Conservation (phyloP, 2,888 invertebrate genomes). For the Dryobotodes eremita region DNA sequence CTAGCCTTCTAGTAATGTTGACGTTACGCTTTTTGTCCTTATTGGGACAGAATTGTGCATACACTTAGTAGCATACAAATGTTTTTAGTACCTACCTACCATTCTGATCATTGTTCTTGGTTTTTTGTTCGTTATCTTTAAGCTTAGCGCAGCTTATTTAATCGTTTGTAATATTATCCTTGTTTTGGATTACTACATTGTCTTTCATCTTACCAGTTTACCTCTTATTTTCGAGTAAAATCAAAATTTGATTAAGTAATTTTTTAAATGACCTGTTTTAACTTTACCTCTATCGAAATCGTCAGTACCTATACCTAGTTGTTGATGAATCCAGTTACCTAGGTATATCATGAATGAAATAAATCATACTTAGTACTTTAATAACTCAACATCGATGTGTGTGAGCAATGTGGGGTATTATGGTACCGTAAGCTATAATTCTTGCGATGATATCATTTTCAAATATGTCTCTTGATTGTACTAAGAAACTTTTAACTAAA, state of each 20-base stretch:
- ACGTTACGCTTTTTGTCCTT: conserved; percentile 52
- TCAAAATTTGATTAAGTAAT: rapidly evolving
- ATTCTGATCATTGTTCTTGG: not conserved
- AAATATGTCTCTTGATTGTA: conserved; percentile 20
- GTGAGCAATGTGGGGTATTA: conserved; percentile 31
- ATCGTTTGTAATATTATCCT: not conserved
- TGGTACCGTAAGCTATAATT: conserved; percentile 46
- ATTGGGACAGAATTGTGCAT: conserved; percentile 35
- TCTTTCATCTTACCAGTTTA: not conserved
- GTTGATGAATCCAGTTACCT: conserved; percentile 7
- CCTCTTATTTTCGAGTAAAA: not conserved
- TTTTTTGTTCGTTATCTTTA: not conserved
- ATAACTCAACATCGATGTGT: conserved; percentile 34
- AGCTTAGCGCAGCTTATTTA: not conserved
- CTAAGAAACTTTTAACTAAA: conserved; percentile 17
- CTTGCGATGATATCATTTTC: conserved; percentile 46
- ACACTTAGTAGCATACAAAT: conserved; percentile 4
- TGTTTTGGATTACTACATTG: not conserved
- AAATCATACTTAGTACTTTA: conserved; percentile 44
- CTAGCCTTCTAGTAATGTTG: conserved; percentile 48
- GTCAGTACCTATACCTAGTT: not conserved
- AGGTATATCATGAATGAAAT: conserved; percentile 11
- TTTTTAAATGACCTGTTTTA: not conserved
- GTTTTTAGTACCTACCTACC: not conserved
- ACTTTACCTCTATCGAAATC: not conserved